Evolutionary conservation across 2,797 vertebrate species (phyloP).

Genomic region (Cheirogaleus major): DNA sequence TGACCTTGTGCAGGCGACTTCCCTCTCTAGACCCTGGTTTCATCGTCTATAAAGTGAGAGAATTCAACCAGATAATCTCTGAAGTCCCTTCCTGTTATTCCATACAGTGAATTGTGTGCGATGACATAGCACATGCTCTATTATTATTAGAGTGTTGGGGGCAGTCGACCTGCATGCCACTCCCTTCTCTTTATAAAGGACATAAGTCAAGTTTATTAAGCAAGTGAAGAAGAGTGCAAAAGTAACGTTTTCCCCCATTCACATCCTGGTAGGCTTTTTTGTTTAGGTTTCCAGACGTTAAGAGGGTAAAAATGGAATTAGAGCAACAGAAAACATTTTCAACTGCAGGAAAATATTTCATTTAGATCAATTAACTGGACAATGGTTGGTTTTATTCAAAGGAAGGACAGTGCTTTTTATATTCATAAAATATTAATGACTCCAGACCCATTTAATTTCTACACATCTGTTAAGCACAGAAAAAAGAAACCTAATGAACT

Average conservation of each 20-base stretch:
- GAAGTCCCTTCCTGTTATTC: conserved; percentile 73
- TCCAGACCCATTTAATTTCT: conserved; percentile 66
- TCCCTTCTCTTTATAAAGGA: conserved; percentile 23
- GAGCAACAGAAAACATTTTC: not conserved
- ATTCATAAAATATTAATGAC: conserved; percentile 72
- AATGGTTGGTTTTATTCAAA: conserved; percentile 65
- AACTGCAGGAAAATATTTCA: conserved; percentile 47
- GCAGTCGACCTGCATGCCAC: not conserved
- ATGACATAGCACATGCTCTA: conserved; percentile 38
- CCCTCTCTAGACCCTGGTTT: conserved; percentile 57
- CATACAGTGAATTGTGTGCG: conserved; percentile 25
- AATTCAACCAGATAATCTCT: conserved; percentile 71
- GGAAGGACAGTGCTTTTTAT: conserved; percentile 63
- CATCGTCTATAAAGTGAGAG: conserved; percentile 60
- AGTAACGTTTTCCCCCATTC: not conserved
- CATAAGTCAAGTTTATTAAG: conserved; percentile 13
- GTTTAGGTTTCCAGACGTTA: not conserved
- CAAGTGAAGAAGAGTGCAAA: not conserved
- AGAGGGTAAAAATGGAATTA: not conserved
- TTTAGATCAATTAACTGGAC: conserved; percentile 53
- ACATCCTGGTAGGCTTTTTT: not conserved
- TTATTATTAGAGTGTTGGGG: conserved; percentile 9
- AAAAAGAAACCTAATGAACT: conserved; percentile 73
- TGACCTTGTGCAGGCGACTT: conserved; percentile 65
- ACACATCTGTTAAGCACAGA: conserved; percentile 75